Conservation (phyloP, 2,888 invertebrate genomes). For the Leucophenga montana region DNA sequence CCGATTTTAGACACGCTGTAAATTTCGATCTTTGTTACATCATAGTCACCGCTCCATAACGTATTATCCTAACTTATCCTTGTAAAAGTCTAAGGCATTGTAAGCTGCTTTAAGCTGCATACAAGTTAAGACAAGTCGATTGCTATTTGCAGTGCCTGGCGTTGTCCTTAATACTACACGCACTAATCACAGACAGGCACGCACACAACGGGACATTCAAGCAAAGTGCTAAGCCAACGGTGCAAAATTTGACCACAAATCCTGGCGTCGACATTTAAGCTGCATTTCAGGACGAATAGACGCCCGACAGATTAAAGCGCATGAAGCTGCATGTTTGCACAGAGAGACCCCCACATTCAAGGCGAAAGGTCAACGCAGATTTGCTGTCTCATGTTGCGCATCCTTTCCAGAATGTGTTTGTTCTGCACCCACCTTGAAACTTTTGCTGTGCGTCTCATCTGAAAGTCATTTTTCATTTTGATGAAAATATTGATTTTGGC, state of each 20-base stretch:
- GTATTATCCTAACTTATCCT: too few relatives aligned
- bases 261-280: constrained; percentile 24
- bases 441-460: constrained; percentile 27
- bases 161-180: neutral
- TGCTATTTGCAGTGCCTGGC: constrained; percentile 23
- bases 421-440: constrained; percentile 37
- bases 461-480: constrained; percentile 64
- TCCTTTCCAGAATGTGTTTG: neutral
- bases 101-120: constrained; percentile 43
- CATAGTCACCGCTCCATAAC: too few relatives aligned
- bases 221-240: neutral
- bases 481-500: constrained; percentile 66
- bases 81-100: constrained; percentile 13
- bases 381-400: neutral
- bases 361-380: neutral
- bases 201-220: neutral
- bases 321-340: constrained; percentile 3
- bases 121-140: constrained; percentile 27
- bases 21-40: too few relatives aligned
- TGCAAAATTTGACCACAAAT: constrained; percentile 9
- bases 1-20: too few relatives aligned
- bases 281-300: neutral
- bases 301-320: neutral
- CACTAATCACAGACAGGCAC: too few relatives aligned
- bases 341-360: neutral